Base-by-base conservation (phyloP, 1,140 invertebrate genomes). In the Drosophila santomea region DNA sequence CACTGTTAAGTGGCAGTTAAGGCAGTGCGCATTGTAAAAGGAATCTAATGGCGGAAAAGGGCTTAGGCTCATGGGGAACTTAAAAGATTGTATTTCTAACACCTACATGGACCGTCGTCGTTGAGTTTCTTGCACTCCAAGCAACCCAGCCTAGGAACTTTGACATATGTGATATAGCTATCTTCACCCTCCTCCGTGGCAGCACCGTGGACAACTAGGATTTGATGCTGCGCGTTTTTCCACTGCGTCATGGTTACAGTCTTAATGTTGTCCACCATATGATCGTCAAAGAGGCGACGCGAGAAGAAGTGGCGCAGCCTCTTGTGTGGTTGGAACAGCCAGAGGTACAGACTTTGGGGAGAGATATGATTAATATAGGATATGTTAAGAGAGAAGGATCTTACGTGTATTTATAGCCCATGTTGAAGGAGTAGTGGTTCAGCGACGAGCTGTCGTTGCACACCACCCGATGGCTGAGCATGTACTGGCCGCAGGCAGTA, bases 401-500 rank as follows among this genome's bases (percentile, higher is more conserved):
- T 73, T 75, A 92, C 91, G 88, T 92, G 43, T 92, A 92, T 52
- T 92, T 92, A 59, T 91, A 92, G 50, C 84, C 79, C 61, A 91
- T 77, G 69, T 81, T 91, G 58, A 92, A 92, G 32, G 90, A 90
- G 47, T 91, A 92, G 60, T 86, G 89, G n/a, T 81, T 91, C 0
- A 80, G 67, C 1, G 74, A 52, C 17, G 78, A 75, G 44, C 75
- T 91, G 17, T 91, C 94, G 91, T 95, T 95, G 68, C 93, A 92
- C 38, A 91, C 94, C 71, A 95, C 94, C 7, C 96, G 96, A 91
- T 98, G 98, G 57, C 97, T 98, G 56, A 99, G 92, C 60, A 98
- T 94, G 94, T 97, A 98, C 92, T 97, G 96, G 8, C 97, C 97
- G 93, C 97, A 98, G 82, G 97, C 96, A 25, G 97, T 97, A 78